Evolutionary conservation across 35 echinoderm and acorn worm species (phyloP), one percentile per base, ranked within the genome.

Genomic region (Diadema setosum): DNA sequence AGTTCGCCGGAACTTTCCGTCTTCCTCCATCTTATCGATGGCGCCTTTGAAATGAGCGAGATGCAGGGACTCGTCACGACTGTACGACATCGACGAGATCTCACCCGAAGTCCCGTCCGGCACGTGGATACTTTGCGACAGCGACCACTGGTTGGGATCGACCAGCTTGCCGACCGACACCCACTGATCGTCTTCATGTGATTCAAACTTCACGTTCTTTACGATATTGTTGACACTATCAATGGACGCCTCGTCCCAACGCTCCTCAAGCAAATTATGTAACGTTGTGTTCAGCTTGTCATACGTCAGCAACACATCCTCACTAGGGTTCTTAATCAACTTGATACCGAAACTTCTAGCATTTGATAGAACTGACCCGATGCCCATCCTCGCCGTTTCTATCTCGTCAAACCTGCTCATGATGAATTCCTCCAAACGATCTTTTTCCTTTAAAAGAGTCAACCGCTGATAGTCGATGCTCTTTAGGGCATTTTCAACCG

Each of bases 61-160:
- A 21, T 41, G 25, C 2, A 78, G 73, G 3, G 73, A 78, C n/a
- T 41, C 73, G 18, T 14, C n/a, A 3, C 34, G 37, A 23, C 73
- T 35, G 36, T 78, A 78, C 14, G 40, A 78, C 73, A 78, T 78
- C 73, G 73, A 78, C 37, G 73, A 78, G 40, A 78, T 41, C 40
- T 78, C 73, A n/a, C 33, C 73, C 5, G 39, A 42, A 33, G 39
- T 78, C 2, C 11, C 17, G 36, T 78, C 73, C 34, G 73, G 35
- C 24, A 78, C 44, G 3, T n/a, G 73, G 40, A 78, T 78, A 44
- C 73, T 78, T 25, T 41, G 8, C 9, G 35, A 39, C 34, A 78
- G 33, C 24, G 73, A 78, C 73, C 73, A 78, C 40, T 78, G 73
- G n/a, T 78, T 78, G 9, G 73, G 73, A 78, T 78, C 73, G 35